phyloP scores from a whole-genome alignment of 2,888 invertebrate species.

The Stictocephala bisonia region DNA sequence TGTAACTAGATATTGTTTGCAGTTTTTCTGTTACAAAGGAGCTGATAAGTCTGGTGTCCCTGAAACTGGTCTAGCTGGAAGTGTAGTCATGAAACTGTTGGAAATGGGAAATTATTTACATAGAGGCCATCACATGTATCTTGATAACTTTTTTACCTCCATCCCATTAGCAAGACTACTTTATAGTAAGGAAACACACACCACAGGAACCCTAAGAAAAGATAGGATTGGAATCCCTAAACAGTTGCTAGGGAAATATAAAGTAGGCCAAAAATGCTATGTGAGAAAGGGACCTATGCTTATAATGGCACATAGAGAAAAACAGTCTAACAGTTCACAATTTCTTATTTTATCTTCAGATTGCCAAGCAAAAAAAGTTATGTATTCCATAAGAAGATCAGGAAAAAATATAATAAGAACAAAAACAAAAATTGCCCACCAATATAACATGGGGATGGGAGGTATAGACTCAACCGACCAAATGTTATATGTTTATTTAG shows the following conservation, averaged over 20 bases:
- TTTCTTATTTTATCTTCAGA: conserved; percentile 34
- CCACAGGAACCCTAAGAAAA: conserved; percentile 42
- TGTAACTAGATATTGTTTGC: conserved; percentile 39
- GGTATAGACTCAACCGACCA: conserved; percentile 41
- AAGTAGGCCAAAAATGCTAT: conserved; percentile 20
- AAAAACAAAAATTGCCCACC: conserved; percentile 28
- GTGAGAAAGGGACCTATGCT: conserved; percentile 38
- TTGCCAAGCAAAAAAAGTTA: background rate
- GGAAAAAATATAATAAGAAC: conserved; percentile 22
- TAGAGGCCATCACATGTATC: conserved; percentile 35
- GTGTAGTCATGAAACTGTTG: conserved; percentile 33
- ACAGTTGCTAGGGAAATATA: conserved; percentile 13
- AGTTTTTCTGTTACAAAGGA: conserved; percentile 42
- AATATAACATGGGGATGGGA: conserved; percentile 38
- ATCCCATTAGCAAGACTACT: conserved; percentile 17
- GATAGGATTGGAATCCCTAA: conserved; percentile 21
- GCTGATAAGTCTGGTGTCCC: conserved; percentile 7
- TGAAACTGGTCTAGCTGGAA: conserved; percentile 27
- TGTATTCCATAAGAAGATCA: conserved; percentile 21
- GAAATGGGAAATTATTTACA: conserved; percentile 21
- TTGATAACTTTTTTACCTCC: conserved; percentile 42
- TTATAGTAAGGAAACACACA: conserved; percentile 8
- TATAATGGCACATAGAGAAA: conserved; percentile 31
- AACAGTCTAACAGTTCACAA: conserved; percentile 9
- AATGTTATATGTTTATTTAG: conserved; percentile 34